Evolutionary conservation across 2,113 vertebrate genomes (phyloP).

Genomic region (Pollimyrus isidori): DNA sequence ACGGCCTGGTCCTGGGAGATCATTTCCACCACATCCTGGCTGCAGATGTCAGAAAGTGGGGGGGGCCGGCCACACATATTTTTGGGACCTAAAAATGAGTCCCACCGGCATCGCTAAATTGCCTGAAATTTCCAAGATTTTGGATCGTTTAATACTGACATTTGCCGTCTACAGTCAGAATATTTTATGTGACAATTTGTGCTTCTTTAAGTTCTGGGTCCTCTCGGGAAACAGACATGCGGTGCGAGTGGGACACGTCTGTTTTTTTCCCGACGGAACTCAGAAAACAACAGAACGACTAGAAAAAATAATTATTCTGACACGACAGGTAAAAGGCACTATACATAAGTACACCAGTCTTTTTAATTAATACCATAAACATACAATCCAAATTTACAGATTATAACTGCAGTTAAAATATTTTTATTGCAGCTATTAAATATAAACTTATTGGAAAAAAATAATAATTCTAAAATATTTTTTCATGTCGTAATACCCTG

Average conservation of each 20-base stretch:
- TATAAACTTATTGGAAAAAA: neutral
- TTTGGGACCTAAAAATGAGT: neutral
- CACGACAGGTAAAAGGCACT: neutral
- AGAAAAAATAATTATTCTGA: neutral
- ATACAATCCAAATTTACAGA: constrained; percentile 8
- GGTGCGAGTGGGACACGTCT: neutral
- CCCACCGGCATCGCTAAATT: neutral
- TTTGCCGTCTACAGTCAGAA: neutral
- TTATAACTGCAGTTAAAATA: neutral
- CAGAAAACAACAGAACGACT: neutral
- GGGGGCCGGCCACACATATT: neutral
- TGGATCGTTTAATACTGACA: neutral
- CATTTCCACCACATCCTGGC: neutral
- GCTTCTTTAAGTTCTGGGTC: neutral
- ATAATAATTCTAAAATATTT: neutral
- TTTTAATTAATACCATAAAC: constrained; percentile 19
- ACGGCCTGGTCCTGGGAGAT: neutral
- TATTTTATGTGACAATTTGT: neutral
- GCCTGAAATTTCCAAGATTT: neutral
- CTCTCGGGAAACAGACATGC: neutral
- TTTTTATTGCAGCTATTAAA: neutral
- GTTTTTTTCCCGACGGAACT: neutral
- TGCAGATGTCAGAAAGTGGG: neutral
- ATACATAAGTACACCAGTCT: neutral
- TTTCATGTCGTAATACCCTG: neutral